Conservation (phyloP, 2,113 vertebrate species). For the Azemiops feae region DNA sequence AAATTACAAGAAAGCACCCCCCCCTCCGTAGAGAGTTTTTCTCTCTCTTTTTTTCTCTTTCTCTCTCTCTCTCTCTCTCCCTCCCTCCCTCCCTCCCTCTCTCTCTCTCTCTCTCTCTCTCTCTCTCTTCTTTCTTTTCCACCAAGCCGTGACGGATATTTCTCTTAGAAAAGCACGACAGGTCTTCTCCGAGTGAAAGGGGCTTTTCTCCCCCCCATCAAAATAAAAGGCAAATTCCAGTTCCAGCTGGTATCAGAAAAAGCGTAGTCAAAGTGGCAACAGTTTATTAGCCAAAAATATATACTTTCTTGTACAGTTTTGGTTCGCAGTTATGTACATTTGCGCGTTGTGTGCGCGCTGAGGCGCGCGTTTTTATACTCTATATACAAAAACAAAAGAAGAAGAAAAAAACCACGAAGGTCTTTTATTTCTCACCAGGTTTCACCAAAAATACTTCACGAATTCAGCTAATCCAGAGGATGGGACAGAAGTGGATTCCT, state of each 20-base stretch:
- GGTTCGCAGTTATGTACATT: slow-evolving; percentile 99
- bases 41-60: no score
- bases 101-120: no score
- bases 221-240: neutral
- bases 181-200: neutral
- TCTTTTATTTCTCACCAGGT: slow-evolving; percentile 84
- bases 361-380: slow-evolving; percentile 75
- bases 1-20: neutral
- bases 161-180: neutral
- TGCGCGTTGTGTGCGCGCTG: slow-evolving; percentile 71
- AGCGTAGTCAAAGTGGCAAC: slow-evolving; percentile 89
- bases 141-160: neutral
- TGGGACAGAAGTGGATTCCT: slow-evolving; percentile 81
- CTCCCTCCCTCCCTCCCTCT: rapidly evolving
- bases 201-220: neutral
- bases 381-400: slow-evolving; percentile 91
- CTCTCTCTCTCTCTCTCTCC: no score
- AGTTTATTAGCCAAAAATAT: slow-evolving; percentile 99
- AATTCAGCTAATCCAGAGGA: slow-evolving; percentile 83
- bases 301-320: slow-evolving; percentile 99
- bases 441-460: slow-evolving; percentile 78
- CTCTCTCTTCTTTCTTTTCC: no score
- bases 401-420: slow-evolving; percentile 84
- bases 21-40: neutral
- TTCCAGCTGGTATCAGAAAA: neutral